Conservation (phyloP, 2,113 vertebrate genomes). For the Phycodurus eques region DNA sequence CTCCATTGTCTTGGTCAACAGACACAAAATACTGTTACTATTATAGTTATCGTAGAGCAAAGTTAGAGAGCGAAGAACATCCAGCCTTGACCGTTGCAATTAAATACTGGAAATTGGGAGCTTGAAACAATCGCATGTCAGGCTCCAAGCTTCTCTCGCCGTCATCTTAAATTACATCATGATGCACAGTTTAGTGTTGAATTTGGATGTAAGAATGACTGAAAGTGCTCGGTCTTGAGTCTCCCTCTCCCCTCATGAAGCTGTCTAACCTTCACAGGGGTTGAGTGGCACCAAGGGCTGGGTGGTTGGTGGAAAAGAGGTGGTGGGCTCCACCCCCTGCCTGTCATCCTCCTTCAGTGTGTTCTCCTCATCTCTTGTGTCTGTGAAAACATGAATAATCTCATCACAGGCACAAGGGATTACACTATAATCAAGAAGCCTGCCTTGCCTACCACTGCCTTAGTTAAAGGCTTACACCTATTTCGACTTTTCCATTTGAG, state of each 20-base stretch:
- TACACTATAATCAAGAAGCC: conserved; percentile 36
- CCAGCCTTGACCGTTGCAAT: background rate
- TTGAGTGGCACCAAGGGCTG: conserved; percentile 26
- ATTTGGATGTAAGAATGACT: conserved; percentile 29
- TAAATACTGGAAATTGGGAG: background rate
- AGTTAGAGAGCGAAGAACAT: background rate
- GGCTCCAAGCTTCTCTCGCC: conserved; percentile 3
- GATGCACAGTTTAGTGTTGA: conserved; percentile 10
- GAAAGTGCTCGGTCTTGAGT: conserved; percentile 13
- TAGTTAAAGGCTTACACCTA: conserved; percentile 33
- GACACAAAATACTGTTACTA: conserved; percentile 36
- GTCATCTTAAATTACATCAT: conserved; percentile 11
- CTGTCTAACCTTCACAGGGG: conserved; percentile 72
- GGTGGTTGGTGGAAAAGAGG: conserved; percentile 29
- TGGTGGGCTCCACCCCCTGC: conserved; percentile 19
- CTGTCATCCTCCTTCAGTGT: conserved; percentile 56
- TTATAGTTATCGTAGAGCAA: conserved; percentile 9
- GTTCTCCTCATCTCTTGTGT: conserved; percentile 67
- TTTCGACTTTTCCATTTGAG: conserved; percentile 23
- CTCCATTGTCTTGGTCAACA: conserved; percentile 51
- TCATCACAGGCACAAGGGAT: conserved; percentile 39
- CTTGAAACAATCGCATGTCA: conserved; percentile 11
- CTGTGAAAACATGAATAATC: conserved; percentile 52
- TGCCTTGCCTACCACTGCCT: conserved; percentile 13
- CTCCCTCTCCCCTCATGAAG: conserved; percentile 21